These are phyloP conservation scores for Eurystomus glaucurus DNA, from an alignment of 2,797 vertebrate genomes.

Conservation along the genomic window DNA sequence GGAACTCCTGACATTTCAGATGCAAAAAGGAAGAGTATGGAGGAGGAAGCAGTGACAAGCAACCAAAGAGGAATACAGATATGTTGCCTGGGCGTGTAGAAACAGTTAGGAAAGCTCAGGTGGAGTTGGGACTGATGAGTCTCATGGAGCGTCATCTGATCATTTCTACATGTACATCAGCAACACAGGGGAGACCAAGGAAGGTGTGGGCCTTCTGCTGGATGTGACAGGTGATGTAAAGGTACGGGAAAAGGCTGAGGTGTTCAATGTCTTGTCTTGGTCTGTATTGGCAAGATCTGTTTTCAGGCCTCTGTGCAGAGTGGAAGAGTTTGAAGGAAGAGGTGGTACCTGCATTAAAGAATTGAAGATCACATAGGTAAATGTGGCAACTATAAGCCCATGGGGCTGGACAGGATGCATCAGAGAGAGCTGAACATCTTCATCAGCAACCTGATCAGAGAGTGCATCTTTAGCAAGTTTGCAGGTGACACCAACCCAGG, in stretches of 20 bases:
- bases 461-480: not conserved
- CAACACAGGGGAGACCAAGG: not conserved
- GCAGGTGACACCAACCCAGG: not conserved
- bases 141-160: not conserved
- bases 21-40: slow-evolving; percentile 46
- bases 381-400: accelerated
- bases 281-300: not conserved
- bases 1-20: slow-evolving; percentile 57
- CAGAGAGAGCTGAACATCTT: not conserved
- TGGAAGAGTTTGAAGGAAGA: not conserved
- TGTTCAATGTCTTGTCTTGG: not conserved
- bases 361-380: accelerated
- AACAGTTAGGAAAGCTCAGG: not conserved
- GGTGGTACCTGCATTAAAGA: not conserved
- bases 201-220: not conserved
- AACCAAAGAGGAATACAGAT: not conserved
- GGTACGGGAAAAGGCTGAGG: not conserved
- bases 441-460: not conserved
- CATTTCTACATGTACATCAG: not conserved
- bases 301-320: not conserved
- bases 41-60: slow-evolving; percentile 26
- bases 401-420: not conserved
- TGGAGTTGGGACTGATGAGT: not conserved
- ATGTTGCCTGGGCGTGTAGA: not conserved
- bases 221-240: not conserved